Evolutionary conservation across 2,888 invertebrate species (phyloP), one percentile per base, ranked within the genome.

Genomic region (Coremacera marginata): DNA sequence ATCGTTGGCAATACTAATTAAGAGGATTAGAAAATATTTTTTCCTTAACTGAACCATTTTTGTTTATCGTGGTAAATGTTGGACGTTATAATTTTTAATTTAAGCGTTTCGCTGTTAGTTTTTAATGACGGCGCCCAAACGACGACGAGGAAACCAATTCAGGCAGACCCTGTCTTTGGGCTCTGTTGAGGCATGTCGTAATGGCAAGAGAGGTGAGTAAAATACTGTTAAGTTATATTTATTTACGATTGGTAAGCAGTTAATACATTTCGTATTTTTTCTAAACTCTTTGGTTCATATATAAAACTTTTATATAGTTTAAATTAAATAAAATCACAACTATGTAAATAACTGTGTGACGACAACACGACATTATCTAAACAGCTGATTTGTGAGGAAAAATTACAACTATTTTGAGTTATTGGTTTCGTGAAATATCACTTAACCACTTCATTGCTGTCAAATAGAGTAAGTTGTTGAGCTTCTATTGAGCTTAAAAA

Each of bases 161-260:
- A 86, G 86, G 87, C 87, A 86, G 87, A 87, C 88, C 89, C 89
- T 87, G 86, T 87, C 84, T 85, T 85, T 85, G 86, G 88, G 87
- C 87, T 88, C 88, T 89, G 88, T 87, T 89, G 89, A 89, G 88
- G 86, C 88, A 89, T 90, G 90, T 89, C 89, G 90, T 89, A 89
- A 90, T 90, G 89, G 89, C 90, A 89, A 90, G 89, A 89, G 89
- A 90, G 89, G 89, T 90, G 84, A 88, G 89, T 84, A 67, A 14
- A 19, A 65, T 14, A 51, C 1, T 27, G 22, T 22, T 25, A 60
- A 60, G 14, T 14, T 27, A 60, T 60, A 44, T 44, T 44, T 44
- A 44, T 11, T 14, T 44, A 14, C 44, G 14, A 44, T 44, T 44
- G 44, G 44, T n/a, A 27, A 65, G 34, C n/a, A 0, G n/a, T 34